Evolutionary conservation across 2,113 vertebrate genomes (phyloP), one percentile per base, ranked within the genome.

Genomic region (Sporophila hypoxantha): DNA sequence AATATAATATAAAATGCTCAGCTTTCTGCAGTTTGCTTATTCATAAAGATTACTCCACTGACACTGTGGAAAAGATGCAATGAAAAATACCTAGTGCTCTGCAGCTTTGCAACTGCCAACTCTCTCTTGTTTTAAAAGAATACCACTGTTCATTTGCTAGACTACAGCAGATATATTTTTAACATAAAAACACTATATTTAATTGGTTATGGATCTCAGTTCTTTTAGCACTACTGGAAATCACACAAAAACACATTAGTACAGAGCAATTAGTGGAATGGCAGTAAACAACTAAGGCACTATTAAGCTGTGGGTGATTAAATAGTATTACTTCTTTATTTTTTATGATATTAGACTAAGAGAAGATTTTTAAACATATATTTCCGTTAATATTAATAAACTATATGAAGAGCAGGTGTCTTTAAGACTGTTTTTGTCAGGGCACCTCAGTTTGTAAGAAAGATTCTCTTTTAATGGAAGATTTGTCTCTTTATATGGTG

Each of bases 261-360:
- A 96, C 95, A 93, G 96, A 96, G 97, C 96, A 97, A 97, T 97
- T 97, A 97, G 97, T 97, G 94, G 95, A 90, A 95, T 91, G 94
- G 97, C 96, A 96, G 97, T 97, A 97, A 97, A 97, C 97, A 97
- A 97, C 96, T 91, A 96, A 97, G 95, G 96, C 97, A 96, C 96
- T 96, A 96, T 97, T 97, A 97, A 97, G 96, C 97, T 96, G 97
- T 97, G 97, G 97, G 97, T 97, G 97, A 97, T 97, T 97, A 97
- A 97, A 97, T 96, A 97, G 96, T 96, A 97, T 97, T 97, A 97
- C 96, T 97, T 95, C 95, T 95, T 97, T 97, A 97, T 97, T 97
- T 97, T 97, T 97, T 97, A 96, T 95, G 73, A 96, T 95, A 93
- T 96, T 95, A 95, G 94, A 94, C 96, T 94, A 94, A 94, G 96